These are phyloP conservation scores for Apodemus speciosus DNA, from an alignment of 2,113 vertebrate genomes.

Conservation along the genomic window DNA sequence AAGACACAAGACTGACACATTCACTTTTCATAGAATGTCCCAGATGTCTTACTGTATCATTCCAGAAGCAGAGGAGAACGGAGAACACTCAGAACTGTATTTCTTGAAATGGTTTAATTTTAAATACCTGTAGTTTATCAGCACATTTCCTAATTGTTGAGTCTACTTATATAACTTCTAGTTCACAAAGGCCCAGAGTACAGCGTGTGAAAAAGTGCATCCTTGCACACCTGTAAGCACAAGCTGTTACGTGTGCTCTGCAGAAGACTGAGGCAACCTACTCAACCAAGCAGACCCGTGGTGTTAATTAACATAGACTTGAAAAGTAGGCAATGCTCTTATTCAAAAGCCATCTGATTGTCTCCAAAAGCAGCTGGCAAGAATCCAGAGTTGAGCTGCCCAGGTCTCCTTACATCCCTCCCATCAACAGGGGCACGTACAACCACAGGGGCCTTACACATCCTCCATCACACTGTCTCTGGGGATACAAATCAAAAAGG, in stretches of 20 bases:
- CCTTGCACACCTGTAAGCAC: not conserved
- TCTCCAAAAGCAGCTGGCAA: not conserved
- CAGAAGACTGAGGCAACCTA: not conserved
- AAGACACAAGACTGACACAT: not conserved
- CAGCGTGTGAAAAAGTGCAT: not conserved
- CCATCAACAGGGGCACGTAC: constrained; percentile 23
- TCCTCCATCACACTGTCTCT: not conserved
- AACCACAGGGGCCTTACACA: not conserved
- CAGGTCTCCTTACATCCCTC: not conserved
- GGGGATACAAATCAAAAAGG: constrained; percentile 25
- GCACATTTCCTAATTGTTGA: constrained; percentile 29
- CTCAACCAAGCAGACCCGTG: not conserved
- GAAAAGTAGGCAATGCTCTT: constrained; percentile 10
- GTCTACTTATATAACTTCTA: constrained; percentile 17
- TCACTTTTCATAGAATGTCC: not conserved
- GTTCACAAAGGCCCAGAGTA: not conserved
- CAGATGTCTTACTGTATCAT: not conserved
- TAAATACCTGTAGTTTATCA: not conserved
- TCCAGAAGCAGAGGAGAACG: not conserved
- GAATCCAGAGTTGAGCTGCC: constrained; percentile 45
- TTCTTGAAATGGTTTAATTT: constrained; percentile 1
- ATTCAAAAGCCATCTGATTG: not conserved
- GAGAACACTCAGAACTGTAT: not conserved
- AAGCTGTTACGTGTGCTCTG: not conserved
- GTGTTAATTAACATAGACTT: not conserved